Conservation (phyloP, 2,113 vertebrate species). For the Ivindomyrus marchei region DNA sequence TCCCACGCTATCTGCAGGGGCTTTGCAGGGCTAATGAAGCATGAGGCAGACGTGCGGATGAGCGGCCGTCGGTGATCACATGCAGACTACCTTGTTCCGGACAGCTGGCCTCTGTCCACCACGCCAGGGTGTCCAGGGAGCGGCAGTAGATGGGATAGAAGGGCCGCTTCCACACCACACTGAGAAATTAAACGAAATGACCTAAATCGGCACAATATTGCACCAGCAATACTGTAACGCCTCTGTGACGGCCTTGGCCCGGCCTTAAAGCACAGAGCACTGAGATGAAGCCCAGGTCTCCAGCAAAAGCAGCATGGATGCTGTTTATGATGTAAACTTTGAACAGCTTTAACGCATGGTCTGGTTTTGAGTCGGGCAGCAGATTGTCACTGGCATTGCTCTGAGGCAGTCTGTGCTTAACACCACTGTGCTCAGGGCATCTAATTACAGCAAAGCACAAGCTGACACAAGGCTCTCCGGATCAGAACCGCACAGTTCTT, state of each 20-base stretch:
- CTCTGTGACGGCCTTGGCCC: neutral
- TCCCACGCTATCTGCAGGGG: neutral
- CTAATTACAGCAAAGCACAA: conserved; percentile 1
- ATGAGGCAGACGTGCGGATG: neutral
- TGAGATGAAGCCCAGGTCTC: neutral
- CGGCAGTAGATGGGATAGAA: neutral
- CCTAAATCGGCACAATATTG: neutral
- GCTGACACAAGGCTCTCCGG: neutral
- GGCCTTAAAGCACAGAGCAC: neutral
- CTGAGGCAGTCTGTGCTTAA: neutral
- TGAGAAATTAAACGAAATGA: neutral
- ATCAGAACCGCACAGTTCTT: neutral
- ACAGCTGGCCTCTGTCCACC: neutral
- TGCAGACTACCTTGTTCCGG: neutral
- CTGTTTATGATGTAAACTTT: neutral
- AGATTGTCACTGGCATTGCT: neutral
- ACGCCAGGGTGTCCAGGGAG: neutral
- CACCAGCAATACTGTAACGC: neutral
- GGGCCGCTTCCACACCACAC: neutral
- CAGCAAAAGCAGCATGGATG: neutral
- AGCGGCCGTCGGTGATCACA: neutral
- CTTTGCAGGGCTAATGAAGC: neutral
- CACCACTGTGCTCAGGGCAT: neutral
- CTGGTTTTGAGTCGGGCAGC: neutral
- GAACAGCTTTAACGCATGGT: neutral